These are phyloP conservation scores for Acromyrmex heyeri DNA, from an alignment of 1,140 invertebrate genomes.

Conservation along the genomic window DNA sequence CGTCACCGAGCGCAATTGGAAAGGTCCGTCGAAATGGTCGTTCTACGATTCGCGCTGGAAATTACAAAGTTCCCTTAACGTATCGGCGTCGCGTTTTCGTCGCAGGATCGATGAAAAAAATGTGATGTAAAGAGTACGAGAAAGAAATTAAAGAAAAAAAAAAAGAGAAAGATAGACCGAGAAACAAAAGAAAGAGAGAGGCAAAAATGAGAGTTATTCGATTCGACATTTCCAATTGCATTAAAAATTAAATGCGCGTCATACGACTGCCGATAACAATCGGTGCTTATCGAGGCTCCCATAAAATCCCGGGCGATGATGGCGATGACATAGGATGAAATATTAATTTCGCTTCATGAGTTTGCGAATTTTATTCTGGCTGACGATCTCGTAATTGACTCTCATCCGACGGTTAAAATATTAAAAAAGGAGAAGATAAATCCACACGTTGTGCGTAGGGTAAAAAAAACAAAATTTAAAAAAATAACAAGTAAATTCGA, in stretches of 20 bases:
- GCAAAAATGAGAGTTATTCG: slow-evolving; percentile 27
- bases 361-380: slow-evolving; percentile 41
- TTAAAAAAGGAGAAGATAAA: neutral
- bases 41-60: slow-evolving; percentile 50
- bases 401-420: slow-evolving; percentile 1
- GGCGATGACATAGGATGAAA: slow-evolving; percentile 48
- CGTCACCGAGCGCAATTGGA: slow-evolving; percentile 59
- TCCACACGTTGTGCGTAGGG: neutral
- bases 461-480: neutral
- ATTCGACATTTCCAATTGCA: slow-evolving; percentile 54
- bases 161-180: neutral
- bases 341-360: slow-evolving; percentile 52
- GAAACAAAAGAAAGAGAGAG: neutral
- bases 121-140: neutral
- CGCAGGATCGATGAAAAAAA: slow-evolving; percentile 30
- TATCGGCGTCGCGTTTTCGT: slow-evolving; percentile 50
- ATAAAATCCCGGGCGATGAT: slow-evolving; percentile 52
- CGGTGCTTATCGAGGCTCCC: slow-evolving; percentile 53
- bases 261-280: slow-evolving; percentile 60
- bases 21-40: slow-evolving; percentile 50
- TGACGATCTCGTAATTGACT: slow-evolving; percentile 51
- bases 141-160: neutral
- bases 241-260: slow-evolving; percentile 77
- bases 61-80: slow-evolving; percentile 71
- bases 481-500: neutral